Percentiles rank a stretch among this genome's conserved stretches.
Evolutionary conservation across 2,113 vertebrate species (phyloP).

Genomic region (Felis chaus): DNA sequence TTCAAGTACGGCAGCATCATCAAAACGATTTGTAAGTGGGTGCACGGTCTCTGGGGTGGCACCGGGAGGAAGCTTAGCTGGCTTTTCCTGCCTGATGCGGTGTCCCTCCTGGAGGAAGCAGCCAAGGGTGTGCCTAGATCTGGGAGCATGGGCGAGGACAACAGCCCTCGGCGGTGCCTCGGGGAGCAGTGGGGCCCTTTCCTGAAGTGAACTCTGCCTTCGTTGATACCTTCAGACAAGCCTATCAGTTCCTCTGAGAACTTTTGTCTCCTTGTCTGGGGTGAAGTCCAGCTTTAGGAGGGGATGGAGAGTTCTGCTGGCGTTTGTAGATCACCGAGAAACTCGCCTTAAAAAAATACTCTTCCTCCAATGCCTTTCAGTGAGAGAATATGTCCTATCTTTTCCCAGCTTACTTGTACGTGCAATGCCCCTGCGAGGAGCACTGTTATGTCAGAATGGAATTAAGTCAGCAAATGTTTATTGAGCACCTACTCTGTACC

Average conservation of each 20-base stretch:
- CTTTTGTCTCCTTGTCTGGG: not conserved
- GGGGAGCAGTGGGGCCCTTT: not conserved
- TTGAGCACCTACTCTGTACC: not conserved
- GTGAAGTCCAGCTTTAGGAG: not conserved
- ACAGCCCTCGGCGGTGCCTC: fast-evolving
- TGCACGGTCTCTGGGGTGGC: fast-evolving
- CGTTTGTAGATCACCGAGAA: not conserved
- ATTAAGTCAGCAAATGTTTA: not conserved
- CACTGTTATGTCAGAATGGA: not conserved
- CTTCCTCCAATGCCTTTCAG: not conserved
- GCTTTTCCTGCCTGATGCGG: not conserved
- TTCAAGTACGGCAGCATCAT: constrained; percentile 93
- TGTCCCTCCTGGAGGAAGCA: not conserved
- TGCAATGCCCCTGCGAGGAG: not conserved
- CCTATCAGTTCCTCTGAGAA: not conserved
- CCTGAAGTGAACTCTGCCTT: not conserved
- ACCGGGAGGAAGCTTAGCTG: not conserved
- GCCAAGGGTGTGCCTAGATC: not conserved
- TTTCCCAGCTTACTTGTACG: not conserved
- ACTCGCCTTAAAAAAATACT: not conserved
- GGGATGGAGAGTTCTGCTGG: not conserved
- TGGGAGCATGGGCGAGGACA: not conserved
- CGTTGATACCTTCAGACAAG: not conserved
- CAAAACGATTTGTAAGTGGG: constrained; percentile 93
- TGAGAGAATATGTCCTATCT: not conserved